A percentile compares a stretch with the other conserved stretches of the same genome.
phyloP scores from a whole-genome alignment of 2,888 invertebrate genomes.

The Operophtera brumata region DNA sequence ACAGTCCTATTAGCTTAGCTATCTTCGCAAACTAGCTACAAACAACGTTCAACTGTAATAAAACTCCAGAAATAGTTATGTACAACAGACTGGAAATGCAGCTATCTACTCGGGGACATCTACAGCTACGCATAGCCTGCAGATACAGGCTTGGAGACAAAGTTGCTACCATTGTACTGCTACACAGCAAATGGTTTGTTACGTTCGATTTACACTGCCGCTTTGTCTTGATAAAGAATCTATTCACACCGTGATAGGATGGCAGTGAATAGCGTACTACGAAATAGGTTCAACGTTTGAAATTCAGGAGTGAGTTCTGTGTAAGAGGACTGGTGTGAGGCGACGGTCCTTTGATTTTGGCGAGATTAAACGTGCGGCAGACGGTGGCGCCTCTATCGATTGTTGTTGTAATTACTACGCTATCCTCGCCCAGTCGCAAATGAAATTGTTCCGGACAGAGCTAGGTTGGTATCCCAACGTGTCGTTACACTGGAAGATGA shows the following conservation, averaged over 20 bases:
- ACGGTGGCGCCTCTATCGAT: slow-evolving; percentile 81
- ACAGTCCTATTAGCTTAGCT: not conserved
- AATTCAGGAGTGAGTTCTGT: slow-evolving; percentile 48
- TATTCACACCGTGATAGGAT: not conserved
- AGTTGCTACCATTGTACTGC: slow-evolving; percentile 55
- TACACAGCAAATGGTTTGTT: slow-evolving; percentile 48
- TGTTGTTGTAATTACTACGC: slow-evolving; percentile 81
- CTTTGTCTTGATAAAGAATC: not conserved
- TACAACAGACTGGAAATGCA: slow-evolving; percentile 72
- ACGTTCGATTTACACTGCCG: slow-evolving; percentile 44
- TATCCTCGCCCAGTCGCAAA: slow-evolving; percentile 80
- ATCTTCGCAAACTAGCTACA: slow-evolving; percentile 16
- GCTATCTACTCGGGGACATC: slow-evolving; percentile 73
- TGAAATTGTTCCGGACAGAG: slow-evolving; percentile 80
- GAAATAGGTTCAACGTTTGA: slow-evolving; percentile 3
- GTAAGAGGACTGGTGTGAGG: slow-evolving; percentile 69
- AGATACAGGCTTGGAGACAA: slow-evolving; percentile 75
- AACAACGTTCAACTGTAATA: slow-evolving; percentile 69
- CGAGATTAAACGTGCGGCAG: slow-evolving; percentile 81
- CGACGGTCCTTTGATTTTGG: slow-evolving; percentile 78
- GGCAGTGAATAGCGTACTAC: slow-evolving; percentile 44
- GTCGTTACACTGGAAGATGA: slow-evolving; percentile 58
- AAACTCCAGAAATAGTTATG: slow-evolving; percentile 67
- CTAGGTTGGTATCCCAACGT: slow-evolving; percentile 72
- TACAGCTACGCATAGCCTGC: slow-evolving; percentile 69